Evolutionary conservation across 2,888 invertebrate genomes (phyloP), one percentile per base, ranked within the genome.

Genomic region (Polylopha cassiicola): DNA sequence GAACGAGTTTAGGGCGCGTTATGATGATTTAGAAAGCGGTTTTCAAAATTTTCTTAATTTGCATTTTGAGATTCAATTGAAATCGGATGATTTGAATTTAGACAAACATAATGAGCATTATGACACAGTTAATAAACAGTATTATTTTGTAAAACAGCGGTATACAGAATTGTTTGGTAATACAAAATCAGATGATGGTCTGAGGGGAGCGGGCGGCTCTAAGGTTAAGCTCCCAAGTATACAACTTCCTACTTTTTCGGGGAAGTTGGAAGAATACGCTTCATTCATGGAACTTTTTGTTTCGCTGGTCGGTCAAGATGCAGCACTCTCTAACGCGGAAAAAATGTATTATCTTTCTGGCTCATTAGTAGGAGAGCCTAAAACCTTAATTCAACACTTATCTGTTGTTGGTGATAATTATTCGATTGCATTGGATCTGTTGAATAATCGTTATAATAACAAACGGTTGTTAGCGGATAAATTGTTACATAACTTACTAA

Each of bases 211-310:
- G n/a, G n/a, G n/a, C n/a, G n/a, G n/a, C n/a, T 22, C 22, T 6
- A 22, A 10, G n/a, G 22, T n/a, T 3, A 10, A 2, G 9, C 10
- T 22, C 9, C 22, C 22, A n/a, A 8, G 22, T 8, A 4, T 22
- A n/a, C 22, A 22, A 8, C 8, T 22, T 9, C 22, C 22, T 22
- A 22, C 22, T n/a, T 22, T 22, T n/a, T 22, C 22, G 22, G 22
- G 22, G 4, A 22, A 8, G n/a, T 4, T 22, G 4, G 22, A 22
- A 22, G 22, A 22, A 4, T 22, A n/a, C 10, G 22, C 8, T 0
- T 10, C 22, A 2, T 22, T 22, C 10, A 22, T 22, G 9, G 22
- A 22, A 8, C 8, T 22, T 9, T 22, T 22, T 22, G 9, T 9
- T 8, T n/a, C 21, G 3, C 8, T 22, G 1, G 22, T 22, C 8